phyloP scores from a whole-genome alignment of 2,113 vertebrate species.

The Indri indri region DNA sequence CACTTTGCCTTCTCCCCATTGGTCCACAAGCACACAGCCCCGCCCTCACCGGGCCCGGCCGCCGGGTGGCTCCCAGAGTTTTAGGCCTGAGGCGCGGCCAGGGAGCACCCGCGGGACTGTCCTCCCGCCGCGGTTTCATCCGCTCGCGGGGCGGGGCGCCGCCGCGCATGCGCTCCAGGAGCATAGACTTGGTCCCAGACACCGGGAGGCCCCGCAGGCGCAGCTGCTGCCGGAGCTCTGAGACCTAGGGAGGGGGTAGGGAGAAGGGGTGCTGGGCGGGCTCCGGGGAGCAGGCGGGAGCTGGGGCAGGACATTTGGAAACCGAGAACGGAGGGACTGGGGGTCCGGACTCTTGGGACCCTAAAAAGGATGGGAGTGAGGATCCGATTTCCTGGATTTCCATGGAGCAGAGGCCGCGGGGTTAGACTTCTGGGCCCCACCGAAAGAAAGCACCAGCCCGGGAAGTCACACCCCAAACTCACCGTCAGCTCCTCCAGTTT shows the following conservation, averaged over 20 bases:
- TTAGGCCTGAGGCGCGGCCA: constrained; percentile 63
- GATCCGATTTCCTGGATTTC: not conserved
- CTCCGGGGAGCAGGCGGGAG: not conserved
- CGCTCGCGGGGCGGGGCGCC: constrained; percentile 77
- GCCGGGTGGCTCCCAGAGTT: constrained; percentile 70
- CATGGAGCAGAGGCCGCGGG: not conserved
- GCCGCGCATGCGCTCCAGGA: constrained; percentile 90
- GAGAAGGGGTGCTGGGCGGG: not conserved
- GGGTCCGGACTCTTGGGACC: no score
- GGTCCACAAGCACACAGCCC: constrained; percentile 85
- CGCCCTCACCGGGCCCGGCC: constrained; percentile 72
- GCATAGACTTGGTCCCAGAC: constrained; percentile 91
- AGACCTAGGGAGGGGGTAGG: constrained; percentile 84
- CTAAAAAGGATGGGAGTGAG: no score
- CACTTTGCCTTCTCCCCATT: constrained; percentile 82
- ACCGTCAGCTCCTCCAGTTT: constrained; percentile 94
- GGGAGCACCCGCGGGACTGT: not conserved
- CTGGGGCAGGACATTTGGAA: not conserved
- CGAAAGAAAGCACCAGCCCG: no score
- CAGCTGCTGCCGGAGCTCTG: constrained; percentile 93
- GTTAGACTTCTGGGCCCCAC: not conserved
- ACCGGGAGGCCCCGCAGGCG: constrained; percentile 92
- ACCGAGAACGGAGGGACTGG: not conserved
- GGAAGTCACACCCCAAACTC: constrained; percentile 68
- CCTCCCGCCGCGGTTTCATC: constrained; percentile 78